Percentiles rank a stretch among this genome's conserved stretches.
Evolutionary conservation across 2,797 vertebrate species (phyloP).

Genomic region (Sylvia borin): DNA sequence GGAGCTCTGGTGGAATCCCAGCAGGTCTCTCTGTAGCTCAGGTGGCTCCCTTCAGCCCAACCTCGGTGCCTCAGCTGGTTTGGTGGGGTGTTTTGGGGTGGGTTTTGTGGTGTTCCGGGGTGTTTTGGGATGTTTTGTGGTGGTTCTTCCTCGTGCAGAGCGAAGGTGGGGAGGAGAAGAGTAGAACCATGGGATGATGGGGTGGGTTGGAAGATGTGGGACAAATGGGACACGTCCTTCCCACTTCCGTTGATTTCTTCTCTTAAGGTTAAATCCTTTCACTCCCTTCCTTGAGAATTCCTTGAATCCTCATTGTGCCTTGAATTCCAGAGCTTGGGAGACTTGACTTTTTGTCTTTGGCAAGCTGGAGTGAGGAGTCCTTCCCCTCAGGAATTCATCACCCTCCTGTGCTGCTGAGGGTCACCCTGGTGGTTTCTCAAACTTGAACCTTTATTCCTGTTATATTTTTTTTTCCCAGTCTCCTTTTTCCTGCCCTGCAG

Average conservation of each 20-base stretch:
- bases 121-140: fast-evolving
- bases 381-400: not conserved
- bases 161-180: fast-evolving
- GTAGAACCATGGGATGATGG: fast-evolving
- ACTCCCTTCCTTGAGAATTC: fast-evolving
- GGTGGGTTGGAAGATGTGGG: not conserved
- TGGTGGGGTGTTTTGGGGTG: fast-evolving
- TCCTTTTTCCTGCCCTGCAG: fast-evolving
- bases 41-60: not conserved
- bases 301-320: fast-evolving
- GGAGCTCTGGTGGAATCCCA: not conserved
- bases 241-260: fast-evolving
- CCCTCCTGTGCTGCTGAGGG: not conserved
- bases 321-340: not conserved
- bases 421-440: not conserved
- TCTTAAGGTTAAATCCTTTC: not conserved
- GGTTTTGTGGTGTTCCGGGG: fast-evolving
- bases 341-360: not conserved
- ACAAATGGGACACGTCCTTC: fast-evolving
- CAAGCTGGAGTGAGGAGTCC: not conserved
- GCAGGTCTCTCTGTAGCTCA: not conserved
- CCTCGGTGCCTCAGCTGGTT: fast-evolving
- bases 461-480: too few species aligned
- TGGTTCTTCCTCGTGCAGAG: fast-evolving
- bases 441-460: fast-evolving